Evolutionary conservation across 1,140 invertebrate genomes (phyloP).

Genomic region (Drosophila asahinai): DNA sequence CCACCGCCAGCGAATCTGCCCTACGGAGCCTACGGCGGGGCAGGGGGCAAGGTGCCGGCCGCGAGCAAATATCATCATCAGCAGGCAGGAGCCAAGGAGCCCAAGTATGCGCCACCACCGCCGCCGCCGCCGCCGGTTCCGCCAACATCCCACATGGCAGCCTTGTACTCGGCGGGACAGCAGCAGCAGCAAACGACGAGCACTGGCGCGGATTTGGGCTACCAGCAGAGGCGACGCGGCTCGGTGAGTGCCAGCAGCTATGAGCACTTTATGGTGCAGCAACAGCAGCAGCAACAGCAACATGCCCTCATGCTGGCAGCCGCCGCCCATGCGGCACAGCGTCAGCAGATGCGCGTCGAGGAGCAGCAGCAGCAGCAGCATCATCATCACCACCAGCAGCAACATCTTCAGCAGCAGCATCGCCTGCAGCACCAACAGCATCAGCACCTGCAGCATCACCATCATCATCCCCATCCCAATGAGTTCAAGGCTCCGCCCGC

Average conservation of each 20-base stretch:
- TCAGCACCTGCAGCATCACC: conserved; percentile 37
- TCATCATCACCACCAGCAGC: conserved; percentile 42
- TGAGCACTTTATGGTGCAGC: conserved; percentile 71
- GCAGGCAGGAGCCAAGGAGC: conserved; percentile 42
- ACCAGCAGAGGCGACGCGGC: conserved; percentile 71
- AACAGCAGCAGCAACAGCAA: conserved; percentile 77
- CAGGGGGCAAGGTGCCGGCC: conserved; percentile 23
- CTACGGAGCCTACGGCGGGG: conserved; percentile 52
- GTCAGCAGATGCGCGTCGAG: conserved; percentile 43
- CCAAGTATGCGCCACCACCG: conserved; percentile 65
- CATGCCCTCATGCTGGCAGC: conserved; percentile 72
- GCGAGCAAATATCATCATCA: conserved; percentile 42
- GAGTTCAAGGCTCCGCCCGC: conserved; percentile 78
- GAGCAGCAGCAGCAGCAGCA: conserved; percentile 53
- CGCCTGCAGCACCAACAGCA: conserved; percentile 10
- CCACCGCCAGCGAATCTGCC: conserved; percentile 72
- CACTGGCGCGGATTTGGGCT: conserved; percentile 52
- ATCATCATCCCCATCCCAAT: conserved; percentile 38
- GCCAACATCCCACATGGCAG: conserved; percentile 49
- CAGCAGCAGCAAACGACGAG: conserved; percentile 3
- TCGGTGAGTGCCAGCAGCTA: conserved; percentile 74
- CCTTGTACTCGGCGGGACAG: conserved; percentile 50
- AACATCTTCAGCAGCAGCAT: conserved; percentile 34
- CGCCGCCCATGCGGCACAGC: conserved; percentile 66
- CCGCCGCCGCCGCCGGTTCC: conserved; percentile 61